A percentile compares a stretch with the other conserved stretches of the same genome.
phyloP scores from a whole-genome alignment of 2,113 vertebrate genomes.

The Menidia beryllina region DNA sequence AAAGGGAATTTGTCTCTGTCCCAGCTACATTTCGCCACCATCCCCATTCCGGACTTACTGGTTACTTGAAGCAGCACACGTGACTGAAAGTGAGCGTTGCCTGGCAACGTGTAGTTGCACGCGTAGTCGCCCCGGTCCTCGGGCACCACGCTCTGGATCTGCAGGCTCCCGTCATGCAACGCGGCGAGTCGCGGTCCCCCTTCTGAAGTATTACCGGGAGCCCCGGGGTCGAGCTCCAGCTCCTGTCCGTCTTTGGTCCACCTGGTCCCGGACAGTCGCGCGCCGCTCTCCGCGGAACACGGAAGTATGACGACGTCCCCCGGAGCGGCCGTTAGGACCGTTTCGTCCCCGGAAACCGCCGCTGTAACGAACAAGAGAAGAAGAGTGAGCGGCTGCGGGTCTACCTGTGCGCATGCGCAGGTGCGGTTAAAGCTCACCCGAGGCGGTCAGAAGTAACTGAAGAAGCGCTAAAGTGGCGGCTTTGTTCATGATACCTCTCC shows the following conservation, averaged over 20 bases:
- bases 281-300: conserved; percentile 72
- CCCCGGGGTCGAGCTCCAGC: not conserved
- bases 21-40: too few relatives aligned
- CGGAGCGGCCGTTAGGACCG: conserved; percentile 42
- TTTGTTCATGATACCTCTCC: conserved; percentile 48
- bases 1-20: not conserved
- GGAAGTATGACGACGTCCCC: conserved; percentile 75
- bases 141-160: conserved; percentile 60
- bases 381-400: not conserved
- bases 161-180: conserved; percentile 76
- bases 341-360: conserved; percentile 62
- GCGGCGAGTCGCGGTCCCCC: conserved; percentile 66
- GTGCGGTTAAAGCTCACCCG: conserved; percentile 59
- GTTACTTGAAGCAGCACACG: conserved; percentile 80
- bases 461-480: conserved; percentile 34
- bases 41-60: conserved; percentile 79
- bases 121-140: conserved; percentile 85
- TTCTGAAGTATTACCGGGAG: rapidly evolving
- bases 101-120: conserved; percentile 70
- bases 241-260: conserved; percentile 66
- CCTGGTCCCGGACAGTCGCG: conserved; percentile 21
- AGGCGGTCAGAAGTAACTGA: conserved; percentile 22
- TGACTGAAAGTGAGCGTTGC: conserved; percentile 59
- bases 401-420: conserved; percentile 36
- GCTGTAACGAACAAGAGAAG: conserved; percentile 3